Conservation (phyloP, 2,888 invertebrate genomes). For the Hypercompe scribonia region DNA sequence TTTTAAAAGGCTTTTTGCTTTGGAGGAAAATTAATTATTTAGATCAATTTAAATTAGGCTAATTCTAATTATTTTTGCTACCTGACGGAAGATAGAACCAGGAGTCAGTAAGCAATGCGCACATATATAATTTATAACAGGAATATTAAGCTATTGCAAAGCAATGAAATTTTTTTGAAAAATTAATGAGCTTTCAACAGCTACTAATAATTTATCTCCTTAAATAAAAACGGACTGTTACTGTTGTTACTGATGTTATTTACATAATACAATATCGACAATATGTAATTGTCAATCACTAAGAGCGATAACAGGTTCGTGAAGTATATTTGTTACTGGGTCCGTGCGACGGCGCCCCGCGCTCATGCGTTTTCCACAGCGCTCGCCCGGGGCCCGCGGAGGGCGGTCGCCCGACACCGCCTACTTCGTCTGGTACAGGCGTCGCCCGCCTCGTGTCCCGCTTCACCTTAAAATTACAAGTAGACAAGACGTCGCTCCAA, state of each 20-base stretch:
- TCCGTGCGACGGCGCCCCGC: constrained; percentile 82
- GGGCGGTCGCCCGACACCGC: constrained; percentile 85
- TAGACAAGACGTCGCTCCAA: constrained; percentile 65
- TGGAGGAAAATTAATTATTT: too few relatives aligned
- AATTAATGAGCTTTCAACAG: neutral
- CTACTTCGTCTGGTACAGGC: constrained; percentile 86
- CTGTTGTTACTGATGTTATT: too few relatives aligned
- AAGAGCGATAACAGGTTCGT: constrained; percentile 77
- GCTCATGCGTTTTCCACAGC: constrained; percentile 79
- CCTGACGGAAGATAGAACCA: too few relatives aligned
- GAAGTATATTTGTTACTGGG: constrained; percentile 83
- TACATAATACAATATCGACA: constrained; percentile 58
- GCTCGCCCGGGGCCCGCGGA: constrained; percentile 81
- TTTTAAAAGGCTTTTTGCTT: too few relatives aligned
- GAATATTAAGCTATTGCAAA: neutral
- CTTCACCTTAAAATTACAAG: constrained; percentile 75
- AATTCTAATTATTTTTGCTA: too few relatives aligned
- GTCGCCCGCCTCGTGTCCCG: constrained; percentile 83
- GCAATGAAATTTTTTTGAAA: neutral
- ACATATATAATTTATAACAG: neutral
- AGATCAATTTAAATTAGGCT: too few relatives aligned
- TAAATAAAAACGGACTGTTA: neutral
- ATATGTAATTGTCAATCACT: constrained; percentile 66
- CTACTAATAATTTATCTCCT: neutral
- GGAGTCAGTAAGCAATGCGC: too few relatives aligned